Conservation (phyloP, 2,113 vertebrate species). For the Elephas maximus region DNA sequence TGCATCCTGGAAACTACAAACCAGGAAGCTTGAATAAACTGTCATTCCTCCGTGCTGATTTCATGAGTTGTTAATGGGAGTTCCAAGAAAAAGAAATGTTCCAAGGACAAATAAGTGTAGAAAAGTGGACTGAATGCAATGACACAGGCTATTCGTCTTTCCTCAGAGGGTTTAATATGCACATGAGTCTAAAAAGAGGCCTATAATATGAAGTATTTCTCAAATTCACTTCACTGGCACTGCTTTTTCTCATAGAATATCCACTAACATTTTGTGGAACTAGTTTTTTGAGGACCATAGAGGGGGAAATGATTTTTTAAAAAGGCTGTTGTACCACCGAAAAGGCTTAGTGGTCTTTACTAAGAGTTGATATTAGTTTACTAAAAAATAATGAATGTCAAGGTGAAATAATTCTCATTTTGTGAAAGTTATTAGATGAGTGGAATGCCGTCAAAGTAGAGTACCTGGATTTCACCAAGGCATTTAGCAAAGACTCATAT, state of each 20-base stretch:
- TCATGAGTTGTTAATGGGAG: background rate
- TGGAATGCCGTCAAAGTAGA: background rate
- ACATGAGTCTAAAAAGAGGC: background rate
- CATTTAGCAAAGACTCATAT: background rate
- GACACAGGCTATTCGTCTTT: background rate
- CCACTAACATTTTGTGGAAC: background rate
- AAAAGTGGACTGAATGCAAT: background rate
- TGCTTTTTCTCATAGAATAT: background rate
- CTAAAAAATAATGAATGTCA: slow-evolving; percentile 1
- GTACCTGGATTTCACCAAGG: background rate
- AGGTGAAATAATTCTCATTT: background rate
- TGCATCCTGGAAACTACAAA: background rate
- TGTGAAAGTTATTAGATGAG: background rate
- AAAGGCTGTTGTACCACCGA: background rate
- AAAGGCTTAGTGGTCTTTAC: background rate
- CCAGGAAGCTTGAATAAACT: background rate
- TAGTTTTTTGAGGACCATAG: background rate
- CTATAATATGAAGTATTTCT: background rate
- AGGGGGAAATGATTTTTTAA: background rate
- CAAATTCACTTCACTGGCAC: background rate
- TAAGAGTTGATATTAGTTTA: background rate
- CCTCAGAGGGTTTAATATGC: background rate
- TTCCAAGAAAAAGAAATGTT: background rate
- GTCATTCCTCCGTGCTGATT: background rate
- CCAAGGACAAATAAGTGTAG: background rate